Conservation (phyloP, 2,888 invertebrate genomes). For the Elysia crispata region DNA sequence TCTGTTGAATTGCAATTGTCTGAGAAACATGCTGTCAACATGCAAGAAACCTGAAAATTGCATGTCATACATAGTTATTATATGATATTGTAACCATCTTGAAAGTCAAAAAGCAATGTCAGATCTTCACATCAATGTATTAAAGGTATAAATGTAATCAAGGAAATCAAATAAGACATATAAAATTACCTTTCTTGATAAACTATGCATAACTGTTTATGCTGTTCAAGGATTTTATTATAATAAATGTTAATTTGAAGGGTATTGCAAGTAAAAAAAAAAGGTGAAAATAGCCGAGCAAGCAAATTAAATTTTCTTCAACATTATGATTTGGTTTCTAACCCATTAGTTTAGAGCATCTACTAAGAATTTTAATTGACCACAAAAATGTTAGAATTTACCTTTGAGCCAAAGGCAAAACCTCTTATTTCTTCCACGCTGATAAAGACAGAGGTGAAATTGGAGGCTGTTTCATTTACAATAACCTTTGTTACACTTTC, state of each 20-base stretch:
- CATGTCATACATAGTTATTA: neutral
- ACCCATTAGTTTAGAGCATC: neutral
- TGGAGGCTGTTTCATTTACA: constrained; percentile 19
- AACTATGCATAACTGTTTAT: too few relatives aligned
- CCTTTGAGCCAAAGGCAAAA: constrained; percentile 54
- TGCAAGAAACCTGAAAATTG: constrained; percentile 56
- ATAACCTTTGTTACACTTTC: neutral
- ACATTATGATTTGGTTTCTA: neutral
- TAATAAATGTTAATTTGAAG: too few relatives aligned
- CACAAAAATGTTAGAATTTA: constrained; percentile 13
- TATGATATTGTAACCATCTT: too few relatives aligned
- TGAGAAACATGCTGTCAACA: constrained; percentile 55
- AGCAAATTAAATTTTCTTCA: neutral
- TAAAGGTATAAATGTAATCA: too few relatives aligned
- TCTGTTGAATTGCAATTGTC: constrained; percentile 53
- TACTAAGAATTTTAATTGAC: neutral
- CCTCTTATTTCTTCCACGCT: constrained; percentile 41
- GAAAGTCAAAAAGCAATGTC: too few relatives aligned
- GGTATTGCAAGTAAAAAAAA: neutral
- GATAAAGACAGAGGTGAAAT: constrained; percentile 36
- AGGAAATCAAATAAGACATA: too few relatives aligned
- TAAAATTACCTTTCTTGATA: too few relatives aligned
- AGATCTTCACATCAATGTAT: too few relatives aligned
- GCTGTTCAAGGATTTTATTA: too few relatives aligned
- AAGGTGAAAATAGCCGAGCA: neutral